Evolutionary conservation across 2,888 invertebrate genomes (phyloP).

Genomic region (Clusia tigrina): DNA sequence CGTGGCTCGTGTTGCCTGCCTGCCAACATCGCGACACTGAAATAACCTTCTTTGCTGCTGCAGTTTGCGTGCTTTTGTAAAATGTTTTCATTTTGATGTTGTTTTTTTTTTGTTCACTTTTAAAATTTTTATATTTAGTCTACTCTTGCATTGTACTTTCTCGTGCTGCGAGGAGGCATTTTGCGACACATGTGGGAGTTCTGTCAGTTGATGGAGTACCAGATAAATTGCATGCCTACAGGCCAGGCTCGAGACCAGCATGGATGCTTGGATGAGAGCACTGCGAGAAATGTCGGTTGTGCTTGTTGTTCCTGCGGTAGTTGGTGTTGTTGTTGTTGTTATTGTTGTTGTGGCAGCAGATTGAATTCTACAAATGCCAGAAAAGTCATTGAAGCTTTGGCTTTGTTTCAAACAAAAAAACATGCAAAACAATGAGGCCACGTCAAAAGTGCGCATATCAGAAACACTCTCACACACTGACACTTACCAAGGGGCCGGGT

Average conservation of each 20-base stretch:
- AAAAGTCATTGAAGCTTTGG: neutral
- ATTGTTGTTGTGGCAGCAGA: neutral
- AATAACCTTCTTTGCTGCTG: neutral
- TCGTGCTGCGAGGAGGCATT: neutral
- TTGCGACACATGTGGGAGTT: slow-evolving; percentile 5
- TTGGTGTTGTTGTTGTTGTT: no score
- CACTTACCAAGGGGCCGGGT: neutral
- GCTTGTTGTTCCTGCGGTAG: no score
- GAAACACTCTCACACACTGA: neutral
- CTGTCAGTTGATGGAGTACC: neutral
- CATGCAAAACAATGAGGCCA: slow-evolving; percentile 7
- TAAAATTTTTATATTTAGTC: no score
- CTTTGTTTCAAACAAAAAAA: neutral
- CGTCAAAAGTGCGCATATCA: neutral
- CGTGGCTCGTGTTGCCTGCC: no score
- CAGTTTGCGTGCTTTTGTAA: neutral
- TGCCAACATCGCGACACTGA: neutral
- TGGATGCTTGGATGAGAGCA: neutral
- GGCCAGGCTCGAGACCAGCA: neutral
- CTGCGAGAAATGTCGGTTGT: neutral
- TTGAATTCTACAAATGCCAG: neutral
- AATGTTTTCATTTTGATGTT: neutral
- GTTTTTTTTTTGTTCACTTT: neutral
- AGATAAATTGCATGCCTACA: slow-evolving; percentile 5
- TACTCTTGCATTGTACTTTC: neutral